Percentiles rank a stretch among this genome's conserved stretches.
Conservation (phyloP, 2,113 vertebrate genomes). For the Brachirus orientalis region DNA sequence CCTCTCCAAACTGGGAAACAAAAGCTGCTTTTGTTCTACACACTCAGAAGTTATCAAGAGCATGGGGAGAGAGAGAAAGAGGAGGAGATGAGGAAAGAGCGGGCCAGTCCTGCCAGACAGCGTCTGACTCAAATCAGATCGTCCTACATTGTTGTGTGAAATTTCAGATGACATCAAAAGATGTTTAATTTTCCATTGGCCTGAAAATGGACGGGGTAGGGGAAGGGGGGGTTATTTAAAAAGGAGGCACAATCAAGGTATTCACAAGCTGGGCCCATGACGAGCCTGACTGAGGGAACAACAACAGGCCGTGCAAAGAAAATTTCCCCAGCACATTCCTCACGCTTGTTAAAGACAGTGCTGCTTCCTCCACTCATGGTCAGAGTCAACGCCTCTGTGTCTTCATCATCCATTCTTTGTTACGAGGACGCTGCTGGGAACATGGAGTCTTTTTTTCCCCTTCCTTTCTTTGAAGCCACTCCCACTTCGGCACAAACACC, state of each 20-base stretch:
- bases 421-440: slow-evolving; percentile 12
- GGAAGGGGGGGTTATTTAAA: slow-evolving; percentile 54
- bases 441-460: background rate
- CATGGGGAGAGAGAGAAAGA: slow-evolving; percentile 48
- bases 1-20: slow-evolving; percentile 68
- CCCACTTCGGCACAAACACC: slow-evolving; percentile 11
- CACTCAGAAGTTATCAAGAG: slow-evolving; percentile 75
- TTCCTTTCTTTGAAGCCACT: background rate
- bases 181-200: slow-evolving; percentile 52
- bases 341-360: slow-evolving; percentile 62
- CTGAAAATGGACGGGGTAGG: slow-evolving; percentile 32
- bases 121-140: slow-evolving; percentile 78
- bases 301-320: slow-evolving; percentile 57
- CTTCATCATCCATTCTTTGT: slow-evolving; percentile 56
- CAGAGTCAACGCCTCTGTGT: slow-evolving; percentile 39
- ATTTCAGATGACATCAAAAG: slow-evolving; percentile 80
- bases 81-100: slow-evolving; percentile 40
- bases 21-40: slow-evolving; percentile 78
- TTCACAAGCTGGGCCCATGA: slow-evolving; percentile 66
- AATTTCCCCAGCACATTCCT: slow-evolving; percentile 66
- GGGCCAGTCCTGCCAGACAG: slow-evolving; percentile 62
- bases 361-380: slow-evolving; percentile 52
- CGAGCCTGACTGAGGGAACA: slow-evolving; percentile 60
- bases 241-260: slow-evolving; percentile 70
- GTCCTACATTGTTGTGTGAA: slow-evolving; percentile 77